These are phyloP conservation scores for Chloropsis hardwickii DNA, from an alignment of 2,113 vertebrate genomes.

Conservation along the genomic window DNA sequence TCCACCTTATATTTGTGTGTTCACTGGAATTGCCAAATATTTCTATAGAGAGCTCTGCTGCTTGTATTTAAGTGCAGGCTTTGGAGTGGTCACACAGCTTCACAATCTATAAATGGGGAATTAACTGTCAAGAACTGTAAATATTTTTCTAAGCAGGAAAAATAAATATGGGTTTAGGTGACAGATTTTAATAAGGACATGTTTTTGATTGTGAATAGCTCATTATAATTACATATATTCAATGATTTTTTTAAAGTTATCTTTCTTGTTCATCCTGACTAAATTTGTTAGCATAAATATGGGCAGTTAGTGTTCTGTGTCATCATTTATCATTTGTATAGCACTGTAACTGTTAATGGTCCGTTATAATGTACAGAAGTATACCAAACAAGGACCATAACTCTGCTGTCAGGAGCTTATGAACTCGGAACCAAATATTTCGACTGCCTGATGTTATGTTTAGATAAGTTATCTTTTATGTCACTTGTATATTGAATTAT, in stretches of 20 bases:
- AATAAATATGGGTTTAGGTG: slow-evolving; percentile 6
- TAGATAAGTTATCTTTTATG: not conserved
- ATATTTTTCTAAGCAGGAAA: slow-evolving; percentile 6
- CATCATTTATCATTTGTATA: slow-evolving; percentile 24
- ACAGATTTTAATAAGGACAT: slow-evolving; percentile 35
- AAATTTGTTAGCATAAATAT: slow-evolving; percentile 13
- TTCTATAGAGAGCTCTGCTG: not conserved
- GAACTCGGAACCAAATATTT: not conserved
- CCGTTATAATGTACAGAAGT: not conserved
- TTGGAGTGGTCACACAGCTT: slow-evolving; percentile 12
- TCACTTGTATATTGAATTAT: not conserved
- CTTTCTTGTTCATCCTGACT: not conserved
- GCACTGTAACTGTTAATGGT: not conserved
- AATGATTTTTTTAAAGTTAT: not conserved
- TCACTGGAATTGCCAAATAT: not conserved
- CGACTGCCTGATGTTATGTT: not conserved
- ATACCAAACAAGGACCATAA: not conserved
- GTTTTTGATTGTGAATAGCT: slow-evolving; percentile 11
- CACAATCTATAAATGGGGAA: not conserved
- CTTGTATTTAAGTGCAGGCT: not conserved
- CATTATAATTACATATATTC: slow-evolving; percentile 9
- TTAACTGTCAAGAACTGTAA: slow-evolving; percentile 34
- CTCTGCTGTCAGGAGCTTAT: not conserved
- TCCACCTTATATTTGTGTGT: not conserved
- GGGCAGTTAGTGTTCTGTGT: not conserved